phyloP scores from a whole-genome alignment of 2,888 invertebrate species.

The Mellilla xanthometata region DNA sequence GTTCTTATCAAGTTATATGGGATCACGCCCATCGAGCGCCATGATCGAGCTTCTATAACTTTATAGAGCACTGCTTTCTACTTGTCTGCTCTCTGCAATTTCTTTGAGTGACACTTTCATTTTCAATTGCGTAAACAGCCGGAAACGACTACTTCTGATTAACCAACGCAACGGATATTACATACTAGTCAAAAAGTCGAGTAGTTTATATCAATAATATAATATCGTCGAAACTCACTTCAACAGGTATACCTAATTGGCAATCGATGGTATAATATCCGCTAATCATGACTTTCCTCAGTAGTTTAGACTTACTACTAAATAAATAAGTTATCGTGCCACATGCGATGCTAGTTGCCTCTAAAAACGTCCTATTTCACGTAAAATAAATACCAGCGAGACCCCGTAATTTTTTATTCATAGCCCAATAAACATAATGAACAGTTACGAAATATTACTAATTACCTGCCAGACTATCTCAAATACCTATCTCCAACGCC shows the following conservation, averaged over 20 bases:
- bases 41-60: too few relatives aligned
- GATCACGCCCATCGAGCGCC: too few relatives aligned
- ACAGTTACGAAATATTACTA: conserved; percentile 20
- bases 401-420: conserved; percentile 17
- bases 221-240: not conserved
- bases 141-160: conserved; percentile 2
- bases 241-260: conserved; percentile 16
- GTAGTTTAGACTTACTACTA: conserved; percentile 4
- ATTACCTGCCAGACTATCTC: conserved; percentile 20
- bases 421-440: conserved; percentile 21
- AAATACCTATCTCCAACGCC: conserved; percentile 20
- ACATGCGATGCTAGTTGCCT: conserved; percentile 21
- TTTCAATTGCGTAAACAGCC: conserved; percentile 11
- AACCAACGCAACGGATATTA: conserved; percentile 3
- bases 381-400: conserved; percentile 16
- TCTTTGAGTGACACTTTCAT: conserved; percentile 4
- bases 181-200: not conserved
- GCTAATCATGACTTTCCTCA: conserved; percentile 10
- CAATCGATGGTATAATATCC: conserved; percentile 14
- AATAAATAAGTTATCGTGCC: conserved; percentile 22
- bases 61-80: too few relatives aligned
- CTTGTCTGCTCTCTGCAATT: too few relatives aligned
- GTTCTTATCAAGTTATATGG: too few relatives aligned
- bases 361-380: conserved; percentile 18
- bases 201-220: not conserved